Evolutionary conservation across 2,797 vertebrate genomes (phyloP), one percentile per base, ranked within the genome.

Genomic region (Gallinago nigripennis): DNA sequence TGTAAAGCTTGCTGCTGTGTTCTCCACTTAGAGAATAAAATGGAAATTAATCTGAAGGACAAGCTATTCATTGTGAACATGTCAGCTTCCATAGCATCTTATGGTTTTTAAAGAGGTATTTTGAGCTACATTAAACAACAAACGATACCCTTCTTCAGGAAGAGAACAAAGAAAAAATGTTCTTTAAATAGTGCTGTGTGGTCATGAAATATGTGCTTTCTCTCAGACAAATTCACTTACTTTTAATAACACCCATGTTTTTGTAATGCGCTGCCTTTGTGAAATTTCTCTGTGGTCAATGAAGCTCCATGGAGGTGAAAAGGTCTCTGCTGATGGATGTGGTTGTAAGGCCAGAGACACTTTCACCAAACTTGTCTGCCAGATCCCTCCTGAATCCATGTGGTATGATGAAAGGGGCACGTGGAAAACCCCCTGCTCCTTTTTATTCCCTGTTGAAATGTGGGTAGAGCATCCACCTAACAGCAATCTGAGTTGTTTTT

Each of bases 1-100:
- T 86, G 61, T 71, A 94, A 90, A 93, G 54, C 82, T 94, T 61
- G 84, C 82, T n/a, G 7, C 46, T 30, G 8, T 46, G 48, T 63
- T 43, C 72, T 92, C 50, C 76, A 30, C 54, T 92, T 78, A 63
- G 12, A 71, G 53, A 88, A 81, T 73, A 73, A 89, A 91, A 2
- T 41, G 53, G 57, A 87, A 89, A 95, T 94, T 80, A 91, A 89
- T 91, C 68, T 64, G n/a, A 61, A 91, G 43, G 37, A 78, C 58
- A 87, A 94, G 63, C 35, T 81, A 69, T 89, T 90, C 39, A 69
- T 72, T 2, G 9, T 30, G 35, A 57, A 75, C 11, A 3, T 83
- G 72, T 83, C 33, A 48, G 12, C 50, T 83, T 86, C 63, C 51
- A 72, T 39, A 83, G 50, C 57, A 41, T 78, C 82, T 79, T 76